Evolutionary conservation across 2,113 vertebrate genomes (phyloP).

Genomic region (Azemiops feae): DNA sequence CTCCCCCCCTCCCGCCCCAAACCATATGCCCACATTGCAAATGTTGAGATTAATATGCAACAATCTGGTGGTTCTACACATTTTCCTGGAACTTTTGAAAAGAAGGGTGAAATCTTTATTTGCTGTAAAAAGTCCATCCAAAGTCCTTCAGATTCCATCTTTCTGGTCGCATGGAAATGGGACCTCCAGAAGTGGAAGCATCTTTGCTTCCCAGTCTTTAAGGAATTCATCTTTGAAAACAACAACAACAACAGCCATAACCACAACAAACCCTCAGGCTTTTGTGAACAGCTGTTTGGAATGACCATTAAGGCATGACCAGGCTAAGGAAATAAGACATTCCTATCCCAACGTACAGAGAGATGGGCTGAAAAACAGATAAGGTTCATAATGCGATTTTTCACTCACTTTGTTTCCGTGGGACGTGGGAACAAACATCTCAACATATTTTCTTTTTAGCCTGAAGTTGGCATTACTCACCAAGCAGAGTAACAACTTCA

Average conservation of each 20-base stretch:
- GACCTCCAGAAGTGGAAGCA: conserved; percentile 43
- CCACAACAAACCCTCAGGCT: neutral
- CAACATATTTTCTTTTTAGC: conserved; percentile 50
- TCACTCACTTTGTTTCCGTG: conserved; percentile 55
- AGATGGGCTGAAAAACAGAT: conserved; percentile 28
- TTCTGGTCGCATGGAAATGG: conserved; percentile 48
- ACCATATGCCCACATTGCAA: neutral
- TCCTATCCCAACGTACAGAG: neutral
- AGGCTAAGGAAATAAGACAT: conserved; percentile 15
- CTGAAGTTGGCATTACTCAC: conserved; percentile 63
- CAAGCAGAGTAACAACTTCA: conserved; percentile 59
- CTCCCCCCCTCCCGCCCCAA: too few relatives aligned
- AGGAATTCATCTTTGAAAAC: conserved; percentile 4
- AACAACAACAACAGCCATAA: neutral
- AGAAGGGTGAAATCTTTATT: neutral
- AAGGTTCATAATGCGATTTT: conserved; percentile 37
- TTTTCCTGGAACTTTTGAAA: neutral
- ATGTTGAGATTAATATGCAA: neutral
- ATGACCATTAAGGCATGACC: neutral
- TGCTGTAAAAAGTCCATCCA: neutral
- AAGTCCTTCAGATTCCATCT: conserved; percentile 42
- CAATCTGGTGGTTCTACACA: neutral
- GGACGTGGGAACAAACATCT: conserved; percentile 57
- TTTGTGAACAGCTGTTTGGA: conserved; percentile 39
- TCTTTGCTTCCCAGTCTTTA: neutral